A percentile compares a stretch with the other conserved stretches of the same genome.
Conservation (phyloP, 2,113 vertebrate species). For the Triplophysa tibetana region DNA sequence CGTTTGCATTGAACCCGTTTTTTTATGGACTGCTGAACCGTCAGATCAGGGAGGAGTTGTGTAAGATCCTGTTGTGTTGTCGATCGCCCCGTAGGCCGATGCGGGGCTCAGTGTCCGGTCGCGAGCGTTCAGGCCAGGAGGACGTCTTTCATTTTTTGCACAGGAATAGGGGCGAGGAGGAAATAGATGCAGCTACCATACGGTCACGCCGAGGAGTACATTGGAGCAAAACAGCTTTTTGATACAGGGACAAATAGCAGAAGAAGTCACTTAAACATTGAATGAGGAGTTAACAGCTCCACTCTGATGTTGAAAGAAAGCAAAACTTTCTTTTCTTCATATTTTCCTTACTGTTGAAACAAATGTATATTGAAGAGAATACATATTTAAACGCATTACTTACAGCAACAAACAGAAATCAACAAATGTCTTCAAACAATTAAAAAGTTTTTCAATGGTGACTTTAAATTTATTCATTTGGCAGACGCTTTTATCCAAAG, state of each 20-base stretch:
- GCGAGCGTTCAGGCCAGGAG: constrained; percentile 76
- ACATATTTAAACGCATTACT: background rate
- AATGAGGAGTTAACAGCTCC: too few species aligned
- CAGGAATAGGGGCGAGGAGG: constrained; percentile 73
- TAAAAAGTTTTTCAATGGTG: background rate
- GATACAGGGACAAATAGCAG: constrained; percentile 78
- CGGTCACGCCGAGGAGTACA: constrained; percentile 71
- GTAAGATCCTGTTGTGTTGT: constrained; percentile 78
- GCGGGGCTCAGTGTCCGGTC: constrained; percentile 62
- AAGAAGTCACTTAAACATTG: constrained; percentile 71
- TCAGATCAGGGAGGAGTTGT: constrained; percentile 85
- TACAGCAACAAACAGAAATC: background rate
- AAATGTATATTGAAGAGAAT: too few species aligned
- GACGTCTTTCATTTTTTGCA: constrained; percentile 84
- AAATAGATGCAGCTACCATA: constrained; percentile 70
- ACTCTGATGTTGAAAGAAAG: too few species aligned
- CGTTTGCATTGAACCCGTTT: constrained; percentile 90
- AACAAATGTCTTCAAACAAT: constrained; percentile 15
- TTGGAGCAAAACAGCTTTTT: constrained; percentile 74
- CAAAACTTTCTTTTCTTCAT: background rate
- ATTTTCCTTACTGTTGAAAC: background rate
- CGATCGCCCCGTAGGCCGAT: constrained; percentile 52
- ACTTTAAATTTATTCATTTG: background rate
- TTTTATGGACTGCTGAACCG: constrained; percentile 89
- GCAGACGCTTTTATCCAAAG: background rate